These are phyloP conservation scores for Papilio glaucus DNA, from an alignment of 1,140 invertebrate genomes.

Conservation along the genomic window DNA sequence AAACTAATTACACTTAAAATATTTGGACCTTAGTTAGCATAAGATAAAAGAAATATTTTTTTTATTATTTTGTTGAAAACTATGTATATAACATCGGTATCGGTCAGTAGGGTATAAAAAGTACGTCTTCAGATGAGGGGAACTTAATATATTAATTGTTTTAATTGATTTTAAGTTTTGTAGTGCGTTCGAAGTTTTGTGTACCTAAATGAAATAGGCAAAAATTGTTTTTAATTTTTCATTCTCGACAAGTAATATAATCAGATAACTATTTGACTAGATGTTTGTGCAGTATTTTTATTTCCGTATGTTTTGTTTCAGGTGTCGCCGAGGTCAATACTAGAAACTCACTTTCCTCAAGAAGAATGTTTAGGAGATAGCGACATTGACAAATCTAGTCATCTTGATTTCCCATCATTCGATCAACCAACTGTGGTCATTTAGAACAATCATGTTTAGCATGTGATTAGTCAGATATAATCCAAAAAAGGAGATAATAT, in stretches of 20 bases:
- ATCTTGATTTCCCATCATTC: constrained; percentile 43
- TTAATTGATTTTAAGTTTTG: too few relatives aligned
- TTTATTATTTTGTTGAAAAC: too few relatives aligned
- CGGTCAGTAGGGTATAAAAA: too few relatives aligned
- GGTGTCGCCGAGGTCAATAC: constrained; percentile 56
- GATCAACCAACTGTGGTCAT: constrained; percentile 42
- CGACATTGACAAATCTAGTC: background rate
- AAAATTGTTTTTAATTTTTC: too few relatives aligned
- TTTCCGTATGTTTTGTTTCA: constrained; percentile 47
- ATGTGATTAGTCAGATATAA: background rate
- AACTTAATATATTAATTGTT: too few relatives aligned
- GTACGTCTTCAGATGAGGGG: too few relatives aligned
- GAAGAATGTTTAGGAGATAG: background rate
- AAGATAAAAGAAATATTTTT: background rate
- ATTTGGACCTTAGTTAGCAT: background rate
- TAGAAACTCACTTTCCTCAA: constrained; percentile 48
- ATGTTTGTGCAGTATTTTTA: background rate
- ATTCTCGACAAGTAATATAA: too few relatives aligned
- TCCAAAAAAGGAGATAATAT: background rate
- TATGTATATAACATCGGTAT: background rate
- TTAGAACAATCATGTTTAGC: background rate
- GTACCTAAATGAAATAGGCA: too few relatives aligned
- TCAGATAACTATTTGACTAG: too few relatives aligned
- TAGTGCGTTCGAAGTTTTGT: too few relatives aligned
- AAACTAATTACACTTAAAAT: background rate